These are phyloP conservation scores for Styela clava DNA, from an alignment of 23 tunicate genomes.

Conservation along the genomic window DNA sequence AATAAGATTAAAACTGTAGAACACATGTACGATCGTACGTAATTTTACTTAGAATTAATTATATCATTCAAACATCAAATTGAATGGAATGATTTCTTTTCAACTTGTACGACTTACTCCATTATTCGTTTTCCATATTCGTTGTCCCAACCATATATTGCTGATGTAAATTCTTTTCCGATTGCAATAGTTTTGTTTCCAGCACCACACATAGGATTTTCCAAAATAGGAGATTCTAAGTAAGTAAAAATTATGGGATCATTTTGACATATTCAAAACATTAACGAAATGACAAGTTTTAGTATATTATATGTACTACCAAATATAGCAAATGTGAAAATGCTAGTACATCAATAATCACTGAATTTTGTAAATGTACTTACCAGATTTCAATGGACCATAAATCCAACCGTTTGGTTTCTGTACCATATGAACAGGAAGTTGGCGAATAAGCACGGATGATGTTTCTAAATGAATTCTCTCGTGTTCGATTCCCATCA, in stretches of 20 bases:
- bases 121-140: constrained; percentile 56
- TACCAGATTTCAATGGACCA: constrained; percentile 52
- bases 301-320: no score
- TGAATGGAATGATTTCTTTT: no score
- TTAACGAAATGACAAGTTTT: no score
- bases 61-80: no score
- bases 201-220: constrained; percentile 62
- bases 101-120: no score
- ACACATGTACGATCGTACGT: no score
- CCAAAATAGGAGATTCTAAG: constrained; percentile 46
- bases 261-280: not conserved
- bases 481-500: constrained; percentile 90
- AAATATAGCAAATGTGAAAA: no score
- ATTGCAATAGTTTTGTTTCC: constrained; percentile 12
- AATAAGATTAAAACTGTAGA: no score
- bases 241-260: no score
- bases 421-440: constrained; percentile 64
- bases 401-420: constrained; percentile 78
- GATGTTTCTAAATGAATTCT: constrained; percentile 87
- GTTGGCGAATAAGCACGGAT: constrained; percentile 74
- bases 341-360: no score
- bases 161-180: constrained; percentile 55
- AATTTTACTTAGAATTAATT: no score
- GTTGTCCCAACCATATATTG: constrained; percentile 86
- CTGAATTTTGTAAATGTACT: no score